Base-by-base conservation (phyloP, 2,113 vertebrate genomes). In the Cromileptes altivelis region DNA sequence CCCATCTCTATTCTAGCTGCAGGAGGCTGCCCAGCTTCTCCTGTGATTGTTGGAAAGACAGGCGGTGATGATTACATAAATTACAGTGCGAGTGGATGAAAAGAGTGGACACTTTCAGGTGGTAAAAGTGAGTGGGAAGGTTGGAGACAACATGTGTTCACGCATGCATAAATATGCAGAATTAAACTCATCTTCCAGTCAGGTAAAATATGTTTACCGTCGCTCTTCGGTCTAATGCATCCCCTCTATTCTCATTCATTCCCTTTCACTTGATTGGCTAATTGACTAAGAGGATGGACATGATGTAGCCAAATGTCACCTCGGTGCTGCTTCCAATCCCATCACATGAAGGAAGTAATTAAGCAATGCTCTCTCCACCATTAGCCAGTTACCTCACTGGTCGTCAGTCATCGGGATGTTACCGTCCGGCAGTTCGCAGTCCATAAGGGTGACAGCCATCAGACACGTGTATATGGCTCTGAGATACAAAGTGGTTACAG, bases 311-410 rank as follows among this genome's bases (percentile, higher is more conserved):
- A 86, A 89, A 91, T 90, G 89, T 90, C 88, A 90, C 70, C 65
- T 77, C 75, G 42, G 40, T 61, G 50, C 82, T 81, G 69, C 83
- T 74, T 84, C 56, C 74, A 85, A 52, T 81, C 77, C 75, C 73
- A 79, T 83, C 81, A 78, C 89, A 86, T 88, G 70, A 91, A 87
- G 78, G 75, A 88, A 82, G 87, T 84, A 88, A 92, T 93, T 90
- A 89, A 85, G 88, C 84, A 89, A 78, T 67, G 83, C 78, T 88
- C 65, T 85, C 64, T 76, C 70, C 56, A 42, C 88, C 85, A 90
- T 90, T 92, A 90, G 73, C 87, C 63, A 69, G 89, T 94, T 92
- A 92, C 72, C 69, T 87, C 53, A 9, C 7, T 85, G 81, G 77
- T 82, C 71, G 56, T 86, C 75, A 49, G 61, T 89, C 84, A 89